phyloP scores from a whole-genome alignment of 2,888 invertebrate genomes.

The Dolichomitus sp. region DNA sequence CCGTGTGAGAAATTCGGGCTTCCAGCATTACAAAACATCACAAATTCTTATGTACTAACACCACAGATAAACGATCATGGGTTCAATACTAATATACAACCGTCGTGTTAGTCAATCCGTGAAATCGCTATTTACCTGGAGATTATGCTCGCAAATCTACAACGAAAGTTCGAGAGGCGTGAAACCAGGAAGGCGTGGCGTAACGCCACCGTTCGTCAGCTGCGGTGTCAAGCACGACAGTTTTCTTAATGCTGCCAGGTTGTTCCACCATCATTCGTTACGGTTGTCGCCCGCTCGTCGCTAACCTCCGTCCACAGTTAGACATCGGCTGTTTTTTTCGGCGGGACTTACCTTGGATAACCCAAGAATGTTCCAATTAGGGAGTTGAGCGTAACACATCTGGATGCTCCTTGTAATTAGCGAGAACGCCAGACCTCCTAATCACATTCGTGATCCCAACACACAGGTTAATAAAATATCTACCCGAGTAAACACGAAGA shows the following conservation, averaged over 20 bases:
- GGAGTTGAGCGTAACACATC: conserved; percentile 48
- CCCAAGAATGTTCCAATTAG: conserved; percentile 59
- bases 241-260: conserved; percentile 36
- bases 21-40: not conserved
- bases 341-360: conserved; percentile 10
- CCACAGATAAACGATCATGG: not conserved
- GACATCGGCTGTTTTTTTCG: conserved; percentile 28
- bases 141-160: conserved; percentile 81
- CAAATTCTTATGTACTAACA: not conserved
- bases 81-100: conserved; percentile 52
- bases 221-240: conserved; percentile 43
- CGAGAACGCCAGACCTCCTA: conserved; percentile 6
- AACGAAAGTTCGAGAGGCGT: conserved; percentile 77
- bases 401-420: conserved; percentile 45
- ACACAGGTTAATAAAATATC: conserved; percentile 6
- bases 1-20: not conserved
- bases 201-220: conserved; percentile 72
- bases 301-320: conserved; percentile 13
- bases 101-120: conserved; percentile 75
- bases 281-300: conserved; percentile 53
- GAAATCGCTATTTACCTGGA: conserved; percentile 83
- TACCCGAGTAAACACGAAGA: not conserved
- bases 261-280: conserved; percentile 40
- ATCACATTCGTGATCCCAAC: not conserved
- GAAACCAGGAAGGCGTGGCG: conserved; percentile 80